Base-by-base conservation (phyloP, 2,113 vertebrate genomes). In the Pedionomus torquatus region DNA sequence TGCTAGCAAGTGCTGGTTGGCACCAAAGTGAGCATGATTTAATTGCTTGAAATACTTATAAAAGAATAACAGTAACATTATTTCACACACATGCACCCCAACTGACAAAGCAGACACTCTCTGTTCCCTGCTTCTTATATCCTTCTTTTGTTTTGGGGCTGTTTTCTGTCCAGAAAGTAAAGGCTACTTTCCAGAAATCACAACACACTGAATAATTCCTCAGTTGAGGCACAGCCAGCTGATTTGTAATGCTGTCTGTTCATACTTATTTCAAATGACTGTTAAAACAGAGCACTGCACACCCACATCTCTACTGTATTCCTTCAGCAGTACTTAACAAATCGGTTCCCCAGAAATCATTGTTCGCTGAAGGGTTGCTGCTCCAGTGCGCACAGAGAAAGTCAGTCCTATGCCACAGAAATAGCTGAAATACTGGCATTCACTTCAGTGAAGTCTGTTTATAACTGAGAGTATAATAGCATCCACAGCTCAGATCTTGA, bases 181-280 rank as follows among this genome's bases (percentile, higher is more conserved):
- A 87, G 24, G 89, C 84, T 79, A 13, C 92, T 96, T 97, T 97
- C 70, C 95, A 41, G 89, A 92, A 95, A 96, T 83, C 85, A 83
- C 79, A 83, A 83, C 71, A 55, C 52, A 83, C 83, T 93, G 26
- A 52, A 71, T 95, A 88, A 91, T 95, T 97, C 87, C 90, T 94
- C 51, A 75, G 72, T 77, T 96, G 96, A 93, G 92, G 78, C 75
- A 58, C 91, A 96, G 96, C 93, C 49, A 80, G 83, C 87, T 95
- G 89, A 97, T 95, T 86, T 87, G 65, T 74, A 84, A 83, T 78
- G 88, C 90, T 96, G 76, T 87, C 89, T 88, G 77, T 97, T 98
- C 97, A 95, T 93, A 89, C 93, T 88, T n/a, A 64, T 91, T 96
- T 97, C 81, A 97, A 97, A 95, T 94, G 85, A 83, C 92, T 97